Conservation (phyloP, 2,888 invertebrate genomes). For the Tupiocoris notatus region DNA sequence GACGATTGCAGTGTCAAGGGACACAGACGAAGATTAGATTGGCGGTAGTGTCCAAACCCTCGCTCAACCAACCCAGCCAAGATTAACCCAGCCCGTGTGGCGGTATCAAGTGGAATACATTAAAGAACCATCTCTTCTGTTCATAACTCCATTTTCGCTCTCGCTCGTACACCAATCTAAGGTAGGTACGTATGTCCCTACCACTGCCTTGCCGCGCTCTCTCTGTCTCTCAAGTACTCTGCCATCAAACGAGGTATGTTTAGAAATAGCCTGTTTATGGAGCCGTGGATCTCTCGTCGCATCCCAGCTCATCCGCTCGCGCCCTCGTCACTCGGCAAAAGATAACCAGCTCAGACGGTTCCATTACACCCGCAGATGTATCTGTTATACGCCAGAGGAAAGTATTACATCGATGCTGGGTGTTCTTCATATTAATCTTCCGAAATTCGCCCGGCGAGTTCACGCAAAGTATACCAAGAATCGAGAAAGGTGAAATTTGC, state of each 20-base stretch:
- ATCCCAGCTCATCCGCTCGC: constrained; percentile 24
- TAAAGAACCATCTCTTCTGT: constrained; percentile 6
- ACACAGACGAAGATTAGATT: constrained; percentile 23
- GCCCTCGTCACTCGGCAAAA: constrained; percentile 22
- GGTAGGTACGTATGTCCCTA: neutral
- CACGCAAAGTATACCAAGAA: too few species aligned
- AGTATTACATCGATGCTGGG: neutral
- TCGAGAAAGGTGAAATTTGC: too few species aligned
- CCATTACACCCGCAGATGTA: constrained; percentile 12
- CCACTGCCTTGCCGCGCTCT: neutral
- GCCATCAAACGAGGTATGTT: constrained; percentile 34
- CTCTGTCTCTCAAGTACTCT: constrained; percentile 1
- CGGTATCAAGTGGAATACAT: constrained; percentile 37
- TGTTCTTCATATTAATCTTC: too few species aligned
- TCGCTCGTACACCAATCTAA: neutral
- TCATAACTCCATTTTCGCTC: neutral
- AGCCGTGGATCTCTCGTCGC: constrained; percentile 6
- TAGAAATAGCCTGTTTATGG: constrained; percentile 39
- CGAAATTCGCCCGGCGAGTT: neutral
- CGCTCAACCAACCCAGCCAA: constrained; percentile 7
- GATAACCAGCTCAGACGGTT: constrained; percentile 16
- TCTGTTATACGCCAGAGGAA: neutral
- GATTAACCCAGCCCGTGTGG: constrained; percentile 25
- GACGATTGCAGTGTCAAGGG: neutral
- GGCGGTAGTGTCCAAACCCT: constrained; percentile 23